Evolutionary conservation across 2,797 vertebrate species (phyloP).

Genomic region (Carcharodon carcharias): DNA sequence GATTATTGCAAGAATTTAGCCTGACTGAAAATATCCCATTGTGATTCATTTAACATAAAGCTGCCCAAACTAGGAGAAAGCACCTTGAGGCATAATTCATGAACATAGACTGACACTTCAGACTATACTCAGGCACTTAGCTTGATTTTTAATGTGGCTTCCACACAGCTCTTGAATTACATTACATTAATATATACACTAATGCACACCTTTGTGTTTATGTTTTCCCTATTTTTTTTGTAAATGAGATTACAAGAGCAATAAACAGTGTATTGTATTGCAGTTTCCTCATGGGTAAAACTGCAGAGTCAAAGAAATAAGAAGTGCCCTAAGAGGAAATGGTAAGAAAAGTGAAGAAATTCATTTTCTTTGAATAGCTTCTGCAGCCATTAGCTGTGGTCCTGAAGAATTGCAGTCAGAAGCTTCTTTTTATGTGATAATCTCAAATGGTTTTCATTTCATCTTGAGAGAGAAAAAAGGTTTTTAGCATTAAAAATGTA

Average conservation of each 20-base stretch:
- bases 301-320: constrained; percentile 7
- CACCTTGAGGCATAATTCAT: neutral
- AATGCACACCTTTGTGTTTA: constrained; percentile 22
- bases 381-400: constrained; percentile 15
- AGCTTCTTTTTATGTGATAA: constrained; percentile 12
- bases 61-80: neutral
- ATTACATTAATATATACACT: neutral
- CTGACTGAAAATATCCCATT: neutral
- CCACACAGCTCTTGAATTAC: neutral
- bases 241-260: neutral
- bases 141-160: neutral
- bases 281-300: neutral
- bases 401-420: constrained; percentile 19
- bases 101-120: neutral
- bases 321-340: constrained; percentile 7
- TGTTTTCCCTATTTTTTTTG: neutral
- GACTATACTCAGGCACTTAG: neutral
- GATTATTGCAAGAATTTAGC: neutral
- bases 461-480: neutral
- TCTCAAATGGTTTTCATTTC: constrained; percentile 25
- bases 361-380: constrained; percentile 25
- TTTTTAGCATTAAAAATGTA: constrained; percentile 34
- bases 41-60: neutral
- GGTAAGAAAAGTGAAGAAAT: constrained; percentile 8
- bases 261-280: neutral